Evolutionary conservation across 2,113 vertebrate genomes (phyloP).

Genomic region (Anarhynchus alexandrinus): DNA sequence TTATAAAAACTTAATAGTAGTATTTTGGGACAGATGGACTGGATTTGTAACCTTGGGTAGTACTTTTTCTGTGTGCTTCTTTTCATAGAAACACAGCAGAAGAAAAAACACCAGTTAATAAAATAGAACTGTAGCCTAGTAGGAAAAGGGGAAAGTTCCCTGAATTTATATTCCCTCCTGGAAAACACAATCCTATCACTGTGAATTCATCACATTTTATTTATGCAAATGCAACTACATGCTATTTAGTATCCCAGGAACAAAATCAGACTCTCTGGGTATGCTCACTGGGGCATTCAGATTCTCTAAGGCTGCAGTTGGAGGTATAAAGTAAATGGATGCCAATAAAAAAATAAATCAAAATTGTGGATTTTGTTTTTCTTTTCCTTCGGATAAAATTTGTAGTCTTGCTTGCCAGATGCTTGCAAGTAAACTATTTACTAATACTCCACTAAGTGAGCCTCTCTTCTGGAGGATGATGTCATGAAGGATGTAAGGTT

Average conservation of each 20-base stretch:
- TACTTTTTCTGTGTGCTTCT: neutral
- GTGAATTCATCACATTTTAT: neutral
- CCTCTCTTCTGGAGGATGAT: neutral
- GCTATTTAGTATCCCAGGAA: neutral
- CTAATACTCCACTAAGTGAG: neutral
- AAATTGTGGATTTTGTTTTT: neutral
- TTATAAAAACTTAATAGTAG: neutral
- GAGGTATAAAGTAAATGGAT: neutral
- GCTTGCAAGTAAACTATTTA: neutral
- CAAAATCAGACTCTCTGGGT: neutral
- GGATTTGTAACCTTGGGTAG: neutral
- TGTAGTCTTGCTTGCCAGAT: neutral
- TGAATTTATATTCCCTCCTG: neutral
- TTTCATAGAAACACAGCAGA: neutral
- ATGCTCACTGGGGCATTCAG: neutral
- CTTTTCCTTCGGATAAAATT: neutral
- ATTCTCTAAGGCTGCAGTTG: neutral
- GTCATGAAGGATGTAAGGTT: neutral
- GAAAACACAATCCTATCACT: neutral
- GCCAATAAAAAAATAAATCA: neutral
- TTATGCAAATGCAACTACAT: neutral
- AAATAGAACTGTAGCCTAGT: neutral
- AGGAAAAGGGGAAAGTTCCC: neutral
- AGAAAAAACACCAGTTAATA: neutral
- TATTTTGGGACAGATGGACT: neutral